Percentiles rank a stretch among this genome's conserved stretches.
Evolutionary conservation across 2,797 vertebrate genomes (phyloP).

Genomic region (Glyptemys insculpta): DNA sequence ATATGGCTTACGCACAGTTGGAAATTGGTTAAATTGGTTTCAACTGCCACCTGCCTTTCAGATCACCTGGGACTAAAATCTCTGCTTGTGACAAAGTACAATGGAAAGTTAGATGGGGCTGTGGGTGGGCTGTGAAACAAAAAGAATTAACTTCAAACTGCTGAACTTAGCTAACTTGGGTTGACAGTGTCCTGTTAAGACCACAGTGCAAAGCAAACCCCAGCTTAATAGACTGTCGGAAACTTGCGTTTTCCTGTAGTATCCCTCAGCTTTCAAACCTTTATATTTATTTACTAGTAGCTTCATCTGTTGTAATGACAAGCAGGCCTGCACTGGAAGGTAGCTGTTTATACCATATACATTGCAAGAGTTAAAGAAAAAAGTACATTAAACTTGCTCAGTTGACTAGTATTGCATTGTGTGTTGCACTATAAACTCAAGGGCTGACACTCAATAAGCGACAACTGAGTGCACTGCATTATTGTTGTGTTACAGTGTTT

Average conservation of each 20-base stretch:
- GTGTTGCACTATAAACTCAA: not conserved
- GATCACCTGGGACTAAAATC: conserved; percentile 32
- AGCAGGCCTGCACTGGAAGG: not conserved
- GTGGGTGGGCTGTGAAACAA: not conserved
- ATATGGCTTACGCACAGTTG: conserved; percentile 29
- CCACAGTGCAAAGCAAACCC: not conserved
- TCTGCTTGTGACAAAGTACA: conserved; percentile 36
- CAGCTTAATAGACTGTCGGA: conserved; percentile 37
- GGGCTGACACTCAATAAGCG: not conserved
- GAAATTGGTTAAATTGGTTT: conserved; percentile 68
- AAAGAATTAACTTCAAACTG: conserved; percentile 19
- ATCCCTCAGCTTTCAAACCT: conserved; percentile 29
- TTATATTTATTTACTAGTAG: conserved; percentile 41
- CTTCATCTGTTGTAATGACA: conserved; percentile 13
- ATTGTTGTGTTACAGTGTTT: not conserved
- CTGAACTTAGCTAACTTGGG: conserved; percentile 19
- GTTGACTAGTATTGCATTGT: not conserved
- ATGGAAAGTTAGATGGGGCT: conserved; percentile 41
- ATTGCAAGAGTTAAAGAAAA: conserved; percentile 18
- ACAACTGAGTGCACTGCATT: not conserved
- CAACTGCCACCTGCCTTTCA: conserved; percentile 55
- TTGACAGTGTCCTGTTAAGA: conserved; percentile 13
- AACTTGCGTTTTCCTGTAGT: conserved; percentile 21
- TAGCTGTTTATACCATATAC: not conserved
- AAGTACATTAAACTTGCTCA: not conserved